These are phyloP conservation scores for Bombus impatiens DNA, from an alignment of 1,140 invertebrate genomes.

Conservation along the genomic window DNA sequence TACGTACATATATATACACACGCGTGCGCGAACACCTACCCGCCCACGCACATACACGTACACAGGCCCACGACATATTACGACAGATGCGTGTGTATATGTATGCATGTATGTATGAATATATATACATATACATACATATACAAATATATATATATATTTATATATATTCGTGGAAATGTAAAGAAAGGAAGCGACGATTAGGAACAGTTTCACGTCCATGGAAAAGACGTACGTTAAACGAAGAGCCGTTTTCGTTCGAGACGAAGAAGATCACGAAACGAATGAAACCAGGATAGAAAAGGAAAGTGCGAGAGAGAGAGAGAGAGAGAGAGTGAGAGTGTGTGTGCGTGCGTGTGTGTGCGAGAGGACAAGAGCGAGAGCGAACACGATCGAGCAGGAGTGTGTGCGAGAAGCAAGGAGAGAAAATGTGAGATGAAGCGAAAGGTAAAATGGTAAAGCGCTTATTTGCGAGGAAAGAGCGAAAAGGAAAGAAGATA, in stretches of 20 bases:
- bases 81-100: not conserved
- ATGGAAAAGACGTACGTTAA: conserved; percentile 24
- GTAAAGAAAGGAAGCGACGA: conserved; percentile 11
- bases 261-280: conserved; percentile 7
- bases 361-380: not conserved
- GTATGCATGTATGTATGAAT: not conserved
- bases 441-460: not conserved
- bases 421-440: not conserved
- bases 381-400: not conserved
- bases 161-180: conserved; percentile 9
- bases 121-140: not conserved
- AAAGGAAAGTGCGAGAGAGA: not conserved
- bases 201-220: conserved; percentile 37
- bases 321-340: not conserved
- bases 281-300: not conserved
- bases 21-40: not conserved
- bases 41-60: not conserved
- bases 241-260: conserved; percentile 37
- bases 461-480: not conserved
- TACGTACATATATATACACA: conserved; percentile 19
- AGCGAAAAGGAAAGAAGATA: not conserved
- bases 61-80: not conserved
- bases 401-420: not conserved
- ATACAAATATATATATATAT: not conserved
- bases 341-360: too few relatives aligned